These are phyloP conservation scores for Danio choprae DNA, from an alignment of 2,797 vertebrate genomes.

Conservation along the genomic window DNA sequence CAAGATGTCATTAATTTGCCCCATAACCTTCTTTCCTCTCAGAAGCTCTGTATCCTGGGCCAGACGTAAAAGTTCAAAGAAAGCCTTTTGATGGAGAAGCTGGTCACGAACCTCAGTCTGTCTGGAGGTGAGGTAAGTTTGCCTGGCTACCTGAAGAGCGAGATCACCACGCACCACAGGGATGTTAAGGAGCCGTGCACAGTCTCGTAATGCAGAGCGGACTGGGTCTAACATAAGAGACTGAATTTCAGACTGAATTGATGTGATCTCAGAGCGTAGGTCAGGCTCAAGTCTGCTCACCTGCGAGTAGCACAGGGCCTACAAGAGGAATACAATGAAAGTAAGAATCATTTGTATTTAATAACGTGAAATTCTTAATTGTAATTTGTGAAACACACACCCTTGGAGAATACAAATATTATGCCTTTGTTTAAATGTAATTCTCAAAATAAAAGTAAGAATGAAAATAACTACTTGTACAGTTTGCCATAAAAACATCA, in stretches of 20 bases:
- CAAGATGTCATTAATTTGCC: slow-evolving; percentile 76
- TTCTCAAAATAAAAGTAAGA: neutral
- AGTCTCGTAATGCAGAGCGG: slow-evolving; percentile 81
- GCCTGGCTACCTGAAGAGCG: slow-evolving; percentile 82
- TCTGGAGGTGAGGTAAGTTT: slow-evolving; percentile 80
- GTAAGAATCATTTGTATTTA: neutral
- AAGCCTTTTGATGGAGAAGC: slow-evolving; percentile 88
- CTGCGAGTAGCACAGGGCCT: slow-evolving; percentile 72
- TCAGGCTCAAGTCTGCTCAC: slow-evolving; percentile 70
- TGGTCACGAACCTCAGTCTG: slow-evolving; percentile 85
- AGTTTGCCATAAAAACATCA: neutral
- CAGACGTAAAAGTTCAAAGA: slow-evolving; percentile 88
- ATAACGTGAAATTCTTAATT: too few relatives aligned
- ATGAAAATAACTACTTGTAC: neutral
- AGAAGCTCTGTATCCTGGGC: slow-evolving; percentile 85
- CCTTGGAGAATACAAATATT: neutral
- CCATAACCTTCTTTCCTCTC: slow-evolving; percentile 72
- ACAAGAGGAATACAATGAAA: slow-evolving; percentile 1
- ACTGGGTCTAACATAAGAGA: slow-evolving; percentile 78
- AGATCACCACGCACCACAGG: slow-evolving; percentile 87
- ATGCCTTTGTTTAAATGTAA: neutral
- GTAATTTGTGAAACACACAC: too few relatives aligned
- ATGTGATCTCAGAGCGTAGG: slow-evolving; percentile 80
- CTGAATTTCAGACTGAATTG: slow-evolving; percentile 81
- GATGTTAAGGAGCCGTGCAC: slow-evolving; percentile 80